Base-by-base conservation (phyloP, 2,888 invertebrate genomes). In the Allacma fusca region DNA sequence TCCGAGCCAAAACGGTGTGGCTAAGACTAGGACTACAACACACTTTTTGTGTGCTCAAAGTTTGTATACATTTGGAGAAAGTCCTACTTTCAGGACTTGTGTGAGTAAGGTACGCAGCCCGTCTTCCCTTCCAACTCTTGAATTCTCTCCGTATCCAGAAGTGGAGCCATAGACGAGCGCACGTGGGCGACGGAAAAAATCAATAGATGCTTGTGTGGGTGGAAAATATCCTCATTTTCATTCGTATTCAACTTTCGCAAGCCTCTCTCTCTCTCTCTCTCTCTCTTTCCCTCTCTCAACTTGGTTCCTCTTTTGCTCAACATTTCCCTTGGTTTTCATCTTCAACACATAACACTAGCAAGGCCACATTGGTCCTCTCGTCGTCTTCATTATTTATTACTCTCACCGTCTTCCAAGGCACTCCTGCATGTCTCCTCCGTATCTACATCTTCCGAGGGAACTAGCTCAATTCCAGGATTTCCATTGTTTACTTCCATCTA, bases 181-280 rank as follows among this genome's bases (percentile, higher is more conserved):
- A 50, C 50, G 62, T 62, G 62, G 23, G 62, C 23, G 62, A 23
- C 7, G 21, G 62, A 62, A 62, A 62, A 62, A 62, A 62, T 62
- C 62, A 62, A 62, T 62, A 62, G n/a, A 50, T 50, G 62, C 62
- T 62, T 62, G 62, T 12, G 62, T 62, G 62, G 62, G 62, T 62
- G 62, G 62, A 62, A 62, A 62, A 62, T 62, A 62, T 62, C 62
- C 62, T 62, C 62, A 62, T 62, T 62, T 62, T 62, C 62, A 62
- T 62, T 62, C 62, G 24, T 16, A 62, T 62, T 62, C 62, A 24
- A 62, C 23, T 62, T 62, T 62, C 24, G 24, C 62, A 12, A 26
- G 62, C 62, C 16, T 24, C 23, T 24, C n/a, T 62, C 13, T 23
- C 19, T 21, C 59, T n/a, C 12, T 59, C n/a, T n/a, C n/a, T 59